Evolutionary conservation across 2,113 vertebrate species (phyloP), one percentile per base, ranked within the genome.

Genomic region (Heterotis niloticus): DNA sequence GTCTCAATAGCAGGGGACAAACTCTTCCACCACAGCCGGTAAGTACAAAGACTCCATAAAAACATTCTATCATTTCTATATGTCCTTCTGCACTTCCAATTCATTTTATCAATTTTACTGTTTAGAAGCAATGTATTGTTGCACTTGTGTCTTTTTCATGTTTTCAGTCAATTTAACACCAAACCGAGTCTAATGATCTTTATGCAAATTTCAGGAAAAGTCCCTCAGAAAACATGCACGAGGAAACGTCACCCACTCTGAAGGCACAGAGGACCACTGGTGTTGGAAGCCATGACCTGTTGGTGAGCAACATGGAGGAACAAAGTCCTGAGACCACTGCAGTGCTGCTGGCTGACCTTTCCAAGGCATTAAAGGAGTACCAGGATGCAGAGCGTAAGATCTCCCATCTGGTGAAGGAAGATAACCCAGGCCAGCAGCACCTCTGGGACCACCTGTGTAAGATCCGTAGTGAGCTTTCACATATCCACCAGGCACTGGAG

Each of bases 391-490:
- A 99, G 75, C 93, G 89, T 81, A 92, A 93, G 75, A 91, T 96
- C 52, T 93, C 95, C 28, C 90, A 94, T 82, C 78, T 97, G 78
- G 91, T 88, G 0, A 92, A 93, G 11, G 90, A 94, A 0, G 92
- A 94, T 77, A 91, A 89, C 4, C 92, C 94, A 0, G 93, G 89
- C 14, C 95, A 98, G 65, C 89, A 89, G 57, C 94, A 95, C 78
- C 92, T 98, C 62, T 94, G 94, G 83, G 95, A 97, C 1, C 97
- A 97, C 83, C 91, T 98, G 78, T 90, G 93, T 79, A 96, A 96
- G 90, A 98, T 98, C 83, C 94, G 95, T 66, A 90, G 84, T 0
- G 97, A 98, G 86, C 94, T 99, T 56, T 94, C 94, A 76, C 94
- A 95, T 83, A 96, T 99, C 79, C 96, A 97, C 78, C 93, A 94